Percentiles rank a stretch among this genome's conserved stretches.
Evolutionary conservation across 2,888 invertebrate genomes (phyloP).

Genomic region (Agonopterix arenella): DNA sequence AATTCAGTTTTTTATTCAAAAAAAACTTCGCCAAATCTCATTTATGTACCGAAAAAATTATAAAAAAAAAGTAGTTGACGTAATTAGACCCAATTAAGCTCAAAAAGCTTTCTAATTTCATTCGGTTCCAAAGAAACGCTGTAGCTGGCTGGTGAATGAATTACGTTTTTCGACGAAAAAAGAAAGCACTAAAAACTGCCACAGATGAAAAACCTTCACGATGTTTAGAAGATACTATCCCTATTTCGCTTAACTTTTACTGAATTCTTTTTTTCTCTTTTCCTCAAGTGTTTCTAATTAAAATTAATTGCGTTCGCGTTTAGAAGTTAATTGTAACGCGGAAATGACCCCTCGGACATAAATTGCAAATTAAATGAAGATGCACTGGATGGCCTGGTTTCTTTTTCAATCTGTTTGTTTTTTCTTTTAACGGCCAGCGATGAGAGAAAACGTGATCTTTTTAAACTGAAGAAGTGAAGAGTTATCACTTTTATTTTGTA

Average conservation of each 20-base stretch:
- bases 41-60: no score
- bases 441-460: no score
- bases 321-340: conserved; percentile 54
- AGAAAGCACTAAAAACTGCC: no score
- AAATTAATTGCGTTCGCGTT: conserved; percentile 55
- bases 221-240: conserved; percentile 13
- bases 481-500: no score
- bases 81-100: no score
- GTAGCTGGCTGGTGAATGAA: background rate
- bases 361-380: conserved; percentile 46
- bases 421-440: background rate
- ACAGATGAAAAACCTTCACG: conserved; percentile 3
- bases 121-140: no score
- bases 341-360: conserved; percentile 40
- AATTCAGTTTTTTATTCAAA: no score
- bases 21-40: no score
- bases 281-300: conserved; percentile 51
- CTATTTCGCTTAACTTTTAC: conserved; percentile 19
- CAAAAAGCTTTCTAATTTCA: no score
- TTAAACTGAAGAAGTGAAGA: no score
- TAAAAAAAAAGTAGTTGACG: no score
- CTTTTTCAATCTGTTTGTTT: background rate
- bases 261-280: conserved; percentile 28
- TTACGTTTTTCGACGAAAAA: conserved; percentile 5
- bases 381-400: conserved; percentile 11